Evolutionary conservation across 2,888 invertebrate species (phyloP).

Genomic region (Dynastes hyllus): DNA sequence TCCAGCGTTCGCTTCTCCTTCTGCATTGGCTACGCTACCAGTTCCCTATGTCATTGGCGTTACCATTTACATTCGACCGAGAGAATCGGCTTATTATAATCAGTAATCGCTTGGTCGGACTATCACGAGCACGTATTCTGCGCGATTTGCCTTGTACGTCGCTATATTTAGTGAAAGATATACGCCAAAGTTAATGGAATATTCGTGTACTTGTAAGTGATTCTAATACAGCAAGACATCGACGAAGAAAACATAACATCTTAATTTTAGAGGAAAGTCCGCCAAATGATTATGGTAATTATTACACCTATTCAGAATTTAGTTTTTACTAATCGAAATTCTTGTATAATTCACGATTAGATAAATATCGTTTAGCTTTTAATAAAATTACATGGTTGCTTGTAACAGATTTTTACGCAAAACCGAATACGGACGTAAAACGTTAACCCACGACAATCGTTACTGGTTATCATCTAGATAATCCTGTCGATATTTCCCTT

Average conservation of each 20-base stretch:
- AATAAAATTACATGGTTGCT: too few species aligned
- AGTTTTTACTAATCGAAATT: not conserved
- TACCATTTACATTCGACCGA: constrained; percentile 25
- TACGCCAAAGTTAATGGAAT: constrained; percentile 21
- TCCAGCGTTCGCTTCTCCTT: constrained; percentile 18
- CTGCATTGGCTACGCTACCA: constrained; percentile 21
- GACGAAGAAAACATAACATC: not conserved
- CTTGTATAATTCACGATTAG: too few species aligned
- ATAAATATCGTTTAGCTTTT: too few species aligned
- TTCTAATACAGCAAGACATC: not conserved
- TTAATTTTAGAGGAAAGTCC: not conserved
- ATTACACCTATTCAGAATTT: not conserved
- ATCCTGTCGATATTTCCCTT: not conserved
- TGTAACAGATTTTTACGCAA: too few species aligned
- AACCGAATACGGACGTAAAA: too few species aligned
- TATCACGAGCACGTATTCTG: constrained; percentile 25
- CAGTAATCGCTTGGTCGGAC: constrained; percentile 41
- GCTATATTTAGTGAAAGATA: constrained; percentile 25
- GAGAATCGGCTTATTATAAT: constrained; percentile 22
- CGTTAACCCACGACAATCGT: not conserved
- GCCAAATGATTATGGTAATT: constrained; percentile 34
- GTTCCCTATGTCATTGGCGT: constrained; percentile 33
- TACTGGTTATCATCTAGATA: not conserved
- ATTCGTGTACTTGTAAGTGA: constrained; percentile 24
- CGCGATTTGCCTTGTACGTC: constrained; percentile 20